Evolutionary conservation across 2,888 invertebrate genomes (phyloP).

Genomic region (Leptinotarsa tumamoca): DNA sequence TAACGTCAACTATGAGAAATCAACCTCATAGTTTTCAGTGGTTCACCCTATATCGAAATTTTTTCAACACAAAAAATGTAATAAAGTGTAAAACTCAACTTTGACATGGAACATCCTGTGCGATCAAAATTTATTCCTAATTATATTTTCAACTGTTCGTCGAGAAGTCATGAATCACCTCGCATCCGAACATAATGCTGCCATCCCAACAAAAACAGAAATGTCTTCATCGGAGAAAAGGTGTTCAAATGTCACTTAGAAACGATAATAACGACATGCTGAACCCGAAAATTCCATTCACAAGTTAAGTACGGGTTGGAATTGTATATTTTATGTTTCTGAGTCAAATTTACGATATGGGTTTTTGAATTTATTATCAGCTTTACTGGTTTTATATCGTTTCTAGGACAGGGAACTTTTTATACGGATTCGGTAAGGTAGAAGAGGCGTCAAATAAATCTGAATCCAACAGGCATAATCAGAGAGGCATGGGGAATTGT

Average conservation of each 20-base stretch:
- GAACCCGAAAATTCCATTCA: not conserved
- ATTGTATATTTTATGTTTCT: slow-evolving; percentile 17
- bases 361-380: slow-evolving; percentile 20
- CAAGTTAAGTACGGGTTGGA: not conserved
- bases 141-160: too few species aligned
- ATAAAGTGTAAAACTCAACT: too few species aligned
- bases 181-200: not conserved
- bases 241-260: not conserved
- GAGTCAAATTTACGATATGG: slow-evolving; percentile 19
- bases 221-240: slow-evolving; percentile 5
- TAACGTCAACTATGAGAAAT: too few species aligned
- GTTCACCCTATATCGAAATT: too few species aligned
- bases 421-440: slow-evolving; percentile 18
- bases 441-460: slow-evolving; percentile 27
- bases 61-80: too few species aligned
- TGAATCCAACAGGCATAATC: slow-evolving; percentile 18
- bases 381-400: slow-evolving; percentile 16
- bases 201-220: slow-evolving; percentile 8
- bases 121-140: too few species aligned
- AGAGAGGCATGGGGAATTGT: not conserved
- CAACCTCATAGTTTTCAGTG: too few species aligned
- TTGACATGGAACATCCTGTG: too few species aligned
- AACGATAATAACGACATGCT: not conserved
- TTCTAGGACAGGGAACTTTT: slow-evolving; percentile 10
- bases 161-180: too few species aligned